phyloP scores from a whole-genome alignment of 1,140 invertebrate genomes.

The Drosophila santomea region DNA sequence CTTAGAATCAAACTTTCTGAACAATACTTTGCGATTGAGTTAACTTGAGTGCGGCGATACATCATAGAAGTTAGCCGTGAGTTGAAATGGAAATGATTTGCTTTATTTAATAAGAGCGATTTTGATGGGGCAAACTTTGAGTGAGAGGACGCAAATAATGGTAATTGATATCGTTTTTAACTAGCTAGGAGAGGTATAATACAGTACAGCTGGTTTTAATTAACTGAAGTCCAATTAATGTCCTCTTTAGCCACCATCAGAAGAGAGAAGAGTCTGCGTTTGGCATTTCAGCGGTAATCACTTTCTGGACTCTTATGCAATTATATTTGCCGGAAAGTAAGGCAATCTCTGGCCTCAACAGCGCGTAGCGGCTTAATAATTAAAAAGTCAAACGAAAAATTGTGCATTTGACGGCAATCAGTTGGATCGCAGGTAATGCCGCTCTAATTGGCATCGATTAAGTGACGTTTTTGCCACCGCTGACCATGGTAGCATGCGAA shows the following conservation, averaged over 20 bases:
- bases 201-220: constrained; percentile 1
- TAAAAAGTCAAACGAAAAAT: background rate
- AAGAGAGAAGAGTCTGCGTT: background rate
- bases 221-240: background rate
- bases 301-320: background rate
- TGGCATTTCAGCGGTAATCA: background rate
- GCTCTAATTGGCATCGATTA: constrained; percentile 68
- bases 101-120: constrained; percentile 1
- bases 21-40: constrained; percentile 20
- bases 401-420: constrained; percentile 12
- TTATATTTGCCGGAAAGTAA: background rate
- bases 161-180: background rate
- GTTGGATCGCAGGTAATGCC: constrained; percentile 14
- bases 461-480: constrained; percentile 21
- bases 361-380: constrained; percentile 12
- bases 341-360: background rate
- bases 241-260: background rate
- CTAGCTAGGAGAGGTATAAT: background rate
- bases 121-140: background rate
- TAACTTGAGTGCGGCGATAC: constrained; percentile 15
- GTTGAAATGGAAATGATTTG: background rate
- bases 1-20: constrained; percentile 26
- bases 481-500: constrained; percentile 23
- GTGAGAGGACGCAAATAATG: background rate
- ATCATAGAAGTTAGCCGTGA: background rate